Conservation (phyloP, 2,113 vertebrate species). For the Salvelinus alpinus region DNA sequence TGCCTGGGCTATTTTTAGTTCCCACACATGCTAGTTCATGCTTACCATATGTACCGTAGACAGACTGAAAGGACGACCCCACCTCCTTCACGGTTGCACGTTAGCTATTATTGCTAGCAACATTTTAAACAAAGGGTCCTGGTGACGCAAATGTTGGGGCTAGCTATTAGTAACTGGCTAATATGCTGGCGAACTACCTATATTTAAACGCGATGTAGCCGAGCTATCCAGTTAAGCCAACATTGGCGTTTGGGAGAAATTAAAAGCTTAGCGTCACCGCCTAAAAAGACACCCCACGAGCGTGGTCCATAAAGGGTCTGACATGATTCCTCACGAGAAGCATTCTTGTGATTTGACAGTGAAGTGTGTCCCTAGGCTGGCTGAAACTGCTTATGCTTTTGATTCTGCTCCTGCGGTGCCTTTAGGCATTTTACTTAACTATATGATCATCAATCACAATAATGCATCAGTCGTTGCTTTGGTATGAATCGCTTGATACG, state of each 20-base stretch:
- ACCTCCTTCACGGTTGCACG: neutral
- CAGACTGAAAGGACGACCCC: constrained; percentile 37
- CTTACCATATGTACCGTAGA: constrained; percentile 66
- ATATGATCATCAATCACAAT: neutral
- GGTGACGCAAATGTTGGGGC: too few species aligned
- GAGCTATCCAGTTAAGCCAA: neutral
- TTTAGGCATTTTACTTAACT: neutral
- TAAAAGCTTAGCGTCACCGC: neutral
- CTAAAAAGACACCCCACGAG: neutral
- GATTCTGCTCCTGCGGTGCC: neutral
- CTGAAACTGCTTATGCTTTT: neutral
- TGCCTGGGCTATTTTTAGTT: constrained; percentile 85
- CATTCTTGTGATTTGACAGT: neutral
- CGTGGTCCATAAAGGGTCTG: neutral
- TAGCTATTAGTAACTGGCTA: too few species aligned
- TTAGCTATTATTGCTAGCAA: neutral
- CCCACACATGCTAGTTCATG: constrained; percentile 68
- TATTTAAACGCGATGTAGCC: neutral
- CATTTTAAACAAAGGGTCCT: neutral
- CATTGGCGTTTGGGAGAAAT: neutral
- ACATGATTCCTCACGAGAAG: neutral
- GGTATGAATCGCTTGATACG: neutral
- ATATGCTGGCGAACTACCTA: neutral
- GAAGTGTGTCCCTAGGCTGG: neutral
- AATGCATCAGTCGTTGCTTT: neutral